Conservation (phyloP, 2,113 vertebrate genomes). For the Oreochromis aureus region DNA sequence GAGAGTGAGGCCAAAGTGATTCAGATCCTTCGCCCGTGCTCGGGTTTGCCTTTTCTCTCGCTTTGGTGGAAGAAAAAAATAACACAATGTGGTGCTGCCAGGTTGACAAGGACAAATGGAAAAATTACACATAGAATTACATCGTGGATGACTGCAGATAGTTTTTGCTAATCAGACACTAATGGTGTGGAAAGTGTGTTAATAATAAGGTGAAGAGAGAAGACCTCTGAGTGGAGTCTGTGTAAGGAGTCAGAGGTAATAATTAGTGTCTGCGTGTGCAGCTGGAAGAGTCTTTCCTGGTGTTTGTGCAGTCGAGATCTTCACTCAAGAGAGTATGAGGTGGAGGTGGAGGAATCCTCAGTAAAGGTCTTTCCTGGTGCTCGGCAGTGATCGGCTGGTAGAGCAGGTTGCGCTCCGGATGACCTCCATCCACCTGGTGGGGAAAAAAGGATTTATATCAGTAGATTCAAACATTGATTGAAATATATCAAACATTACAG, state of each 20-base stretch:
- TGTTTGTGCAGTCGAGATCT: not conserved
- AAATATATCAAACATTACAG: not conserved
- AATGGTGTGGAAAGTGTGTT: not conserved
- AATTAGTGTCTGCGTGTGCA: not conserved
- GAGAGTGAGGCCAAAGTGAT: not conserved
- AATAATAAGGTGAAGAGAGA: not conserved
- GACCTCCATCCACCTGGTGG: conserved; percentile 97
- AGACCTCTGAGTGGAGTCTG: not conserved
- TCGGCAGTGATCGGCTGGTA: conserved; percentile 75
- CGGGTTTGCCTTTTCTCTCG: not conserved
- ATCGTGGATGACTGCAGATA: not conserved
- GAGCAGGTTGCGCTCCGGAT: conserved; percentile 95
- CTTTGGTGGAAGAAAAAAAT: not conserved
- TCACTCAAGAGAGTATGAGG: not conserved
- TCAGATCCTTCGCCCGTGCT: not conserved
- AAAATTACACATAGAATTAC: not conserved
- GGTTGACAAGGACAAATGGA: not conserved
- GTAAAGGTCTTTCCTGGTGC: conserved; percentile 75
- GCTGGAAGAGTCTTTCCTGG: not conserved
- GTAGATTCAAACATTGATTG: not conserved
- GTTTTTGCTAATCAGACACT: not conserved
- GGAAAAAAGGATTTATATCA: not conserved
- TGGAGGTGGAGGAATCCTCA: conserved; percentile 50
- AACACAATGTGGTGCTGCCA: not conserved
- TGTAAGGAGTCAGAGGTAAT: not conserved